Base-by-base conservation (phyloP, 2,113 vertebrate species). In the Ancistrus triradiatus region DNA sequence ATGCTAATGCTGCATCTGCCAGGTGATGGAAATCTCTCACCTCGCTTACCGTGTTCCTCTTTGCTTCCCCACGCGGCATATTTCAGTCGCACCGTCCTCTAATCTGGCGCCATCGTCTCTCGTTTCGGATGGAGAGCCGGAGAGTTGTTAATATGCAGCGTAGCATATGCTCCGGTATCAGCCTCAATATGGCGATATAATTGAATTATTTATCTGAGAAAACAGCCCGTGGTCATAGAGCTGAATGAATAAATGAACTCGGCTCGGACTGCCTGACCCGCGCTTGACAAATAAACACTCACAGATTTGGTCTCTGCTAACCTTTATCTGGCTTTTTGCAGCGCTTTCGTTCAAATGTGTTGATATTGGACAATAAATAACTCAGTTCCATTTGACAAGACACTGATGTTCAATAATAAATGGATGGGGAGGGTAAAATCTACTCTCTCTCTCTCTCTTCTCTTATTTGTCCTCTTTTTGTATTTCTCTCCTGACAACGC, bases 241-340 rank as follows among this genome's bases (percentile, higher is more conserved):
- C 40, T 21, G 13, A 40, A 56, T 50, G n/a, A 42, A 58, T 59
- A 42, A 7, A 37, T 57, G 52, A 48, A 40, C 43, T 57, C 7
- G 4, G 42, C 22, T 21, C 15, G 0, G 2, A 8, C 52, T 19
- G 13, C 4, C 43, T 49, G 53, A 66, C 43, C 51, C 40, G 25
- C 27, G 6, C n/a, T 17, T 25, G 27, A 48, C 31, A 42, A 66
- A 38, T 38, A 57, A 57, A 48, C 6, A 18, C 18, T 46, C 33
- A 28, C n/a, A 57, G 19, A 38, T 28, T 22, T 47, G 40, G 27
- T 9, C 42, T 42, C 52, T 42, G 7, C 17, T 55, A 50, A 51
- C 64, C 62, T 59, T 24, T 2, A 56, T 63, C 38, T 43, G 28
- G 64, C 68, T 47, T 63, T 58, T 77, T 13, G 60, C 71, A 77